phyloP scores from a whole-genome alignment of 2,797 vertebrate genomes.

The Catharus ustulatus region DNA sequence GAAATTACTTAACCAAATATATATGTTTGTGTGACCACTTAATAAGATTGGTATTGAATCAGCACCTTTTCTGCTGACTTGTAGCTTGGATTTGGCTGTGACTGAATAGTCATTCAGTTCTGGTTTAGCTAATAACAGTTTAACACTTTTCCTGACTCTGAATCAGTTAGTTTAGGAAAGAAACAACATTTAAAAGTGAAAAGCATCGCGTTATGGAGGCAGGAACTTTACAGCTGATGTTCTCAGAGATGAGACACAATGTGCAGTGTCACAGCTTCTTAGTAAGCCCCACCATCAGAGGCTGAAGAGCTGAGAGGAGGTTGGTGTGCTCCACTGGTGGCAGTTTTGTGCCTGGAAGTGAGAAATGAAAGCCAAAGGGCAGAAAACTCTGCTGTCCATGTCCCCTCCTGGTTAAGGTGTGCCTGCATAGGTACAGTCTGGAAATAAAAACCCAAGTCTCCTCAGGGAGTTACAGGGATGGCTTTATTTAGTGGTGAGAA shows the following conservation, averaged over 20 bases:
- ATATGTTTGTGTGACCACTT: background rate
- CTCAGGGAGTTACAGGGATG: background rate
- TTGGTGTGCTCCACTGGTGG: background rate
- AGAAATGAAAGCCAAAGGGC: background rate
- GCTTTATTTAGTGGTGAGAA: background rate
- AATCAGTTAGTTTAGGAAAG: background rate
- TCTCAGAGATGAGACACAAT: background rate
- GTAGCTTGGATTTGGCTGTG: background rate
- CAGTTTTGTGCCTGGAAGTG: background rate
- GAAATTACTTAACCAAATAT: background rate
- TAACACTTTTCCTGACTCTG: background rate
- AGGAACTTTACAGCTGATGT: background rate
- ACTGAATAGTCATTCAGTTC: background rate
- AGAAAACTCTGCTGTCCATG: background rate
- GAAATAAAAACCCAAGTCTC: background rate
- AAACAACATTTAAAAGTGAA: background rate
- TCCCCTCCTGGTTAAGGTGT: background rate
- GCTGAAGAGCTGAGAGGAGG: background rate
- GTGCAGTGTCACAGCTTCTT: background rate
- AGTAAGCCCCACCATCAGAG: background rate
- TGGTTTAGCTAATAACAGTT: background rate
- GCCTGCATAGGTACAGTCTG: background rate
- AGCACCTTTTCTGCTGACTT: background rate
- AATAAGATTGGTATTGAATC: background rate
- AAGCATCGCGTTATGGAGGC: background rate